Base-by-base conservation (phyloP, 2,797 vertebrate genomes). In the Oophaga sylvatica region DNA sequence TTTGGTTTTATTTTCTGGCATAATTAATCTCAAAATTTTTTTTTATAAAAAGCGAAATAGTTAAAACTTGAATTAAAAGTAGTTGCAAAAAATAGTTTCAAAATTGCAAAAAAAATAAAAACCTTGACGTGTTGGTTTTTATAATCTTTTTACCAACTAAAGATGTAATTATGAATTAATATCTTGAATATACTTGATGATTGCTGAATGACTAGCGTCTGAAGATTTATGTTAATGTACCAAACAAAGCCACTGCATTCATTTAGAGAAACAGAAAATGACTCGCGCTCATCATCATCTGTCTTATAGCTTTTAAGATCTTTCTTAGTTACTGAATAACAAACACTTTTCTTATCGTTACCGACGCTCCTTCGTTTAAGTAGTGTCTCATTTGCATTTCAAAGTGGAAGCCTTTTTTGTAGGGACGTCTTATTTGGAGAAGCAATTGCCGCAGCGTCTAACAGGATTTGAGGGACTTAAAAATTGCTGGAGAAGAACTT, bases 381-480 rank as follows among this genome's bases (percentile, higher is more conserved):
- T 77, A 79, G 35, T 13, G 73, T 16, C 60, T n/a, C 31, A 89
- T 89, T 89, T 89, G 73, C 87, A 89, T 89, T 68, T 89, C 87
- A 89, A 89, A 89, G 84, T 60, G n/a, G 85, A 78, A 68, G 68
- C 59, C 63, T 82, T 56, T 56, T 86, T 85, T 82, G 85, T 85
- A 86, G 29, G 62, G 81, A 85, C 62, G 87, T 77, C 56, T 86
- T 89, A 68, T 86, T 77, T 78, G 83, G 59, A 86, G 79, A 89
- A 77, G 79, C 73, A 59, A 86, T 78, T 89, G 87, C 71, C 67
- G 67, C 48, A 41, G 45, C 62, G 5, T 65, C 67, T 81, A 85
- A 86, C 59, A 88, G 71, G 83, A 87, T 87, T 87, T 87, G 71
- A 87, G 63, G 45, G 73, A 59, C 80, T 78, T 83, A 87, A 83